phyloP scores from a whole-genome alignment of 2,797 vertebrate genomes.

The Sebastes taczanowskii region DNA sequence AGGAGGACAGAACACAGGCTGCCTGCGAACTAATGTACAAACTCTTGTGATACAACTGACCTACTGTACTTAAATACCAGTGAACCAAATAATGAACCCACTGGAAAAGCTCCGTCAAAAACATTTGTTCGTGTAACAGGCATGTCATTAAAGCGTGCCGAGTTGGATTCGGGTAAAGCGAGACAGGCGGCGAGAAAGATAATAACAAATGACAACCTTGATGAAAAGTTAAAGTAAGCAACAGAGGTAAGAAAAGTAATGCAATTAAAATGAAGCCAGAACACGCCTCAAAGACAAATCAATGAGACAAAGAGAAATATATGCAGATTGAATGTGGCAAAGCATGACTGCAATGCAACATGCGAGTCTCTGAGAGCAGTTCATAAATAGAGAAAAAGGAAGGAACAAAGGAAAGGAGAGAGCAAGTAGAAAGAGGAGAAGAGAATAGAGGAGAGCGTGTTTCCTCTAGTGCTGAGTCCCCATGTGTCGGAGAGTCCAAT shows the following conservation, averaged over 20 bases:
- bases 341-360: conserved; percentile 41
- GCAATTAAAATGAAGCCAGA: conserved; percentile 34
- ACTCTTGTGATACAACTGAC: background rate
- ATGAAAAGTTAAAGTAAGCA: conserved; percentile 44
- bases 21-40: background rate
- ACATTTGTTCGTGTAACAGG: conserved; percentile 1
- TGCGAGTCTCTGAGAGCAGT: conserved; percentile 16
- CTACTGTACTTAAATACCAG: background rate
- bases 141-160: conserved; percentile 2
- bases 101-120: conserved; percentile 13
- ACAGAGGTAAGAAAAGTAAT: conserved; percentile 22
- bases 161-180: background rate
- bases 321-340: conserved; percentile 44
- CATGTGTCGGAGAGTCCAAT: conserved; percentile 72
- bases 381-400: conserved; percentile 41
- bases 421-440: conserved; percentile 29
- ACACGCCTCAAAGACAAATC: conserved; percentile 29
- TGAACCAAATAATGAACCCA: conserved; percentile 17
- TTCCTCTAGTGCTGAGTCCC: conserved; percentile 63
- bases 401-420: conserved; percentile 48
- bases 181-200: conserved; percentile 5
- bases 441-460: conserved; percentile 35
- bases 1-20: background rate
- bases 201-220: conserved; percentile 35
- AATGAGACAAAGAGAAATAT: background rate